Evolutionary conservation across 2,797 vertebrate genomes (phyloP).

Genomic region (Argyrosomus regius): DNA sequence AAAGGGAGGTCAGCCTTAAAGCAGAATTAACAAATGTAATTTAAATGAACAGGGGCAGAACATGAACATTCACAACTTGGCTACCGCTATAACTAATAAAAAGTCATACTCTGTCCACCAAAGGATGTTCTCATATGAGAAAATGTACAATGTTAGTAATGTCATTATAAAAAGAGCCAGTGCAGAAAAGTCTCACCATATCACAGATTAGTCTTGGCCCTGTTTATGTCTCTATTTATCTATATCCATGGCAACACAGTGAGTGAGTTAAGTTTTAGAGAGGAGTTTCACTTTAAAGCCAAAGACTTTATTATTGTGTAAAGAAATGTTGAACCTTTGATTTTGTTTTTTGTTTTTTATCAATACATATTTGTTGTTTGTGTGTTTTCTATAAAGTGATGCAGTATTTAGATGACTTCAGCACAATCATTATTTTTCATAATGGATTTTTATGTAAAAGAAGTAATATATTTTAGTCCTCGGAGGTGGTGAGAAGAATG

Average conservation of each 20-base stretch:
- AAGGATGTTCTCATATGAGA: not conserved
- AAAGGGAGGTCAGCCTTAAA: conserved; percentile 4
- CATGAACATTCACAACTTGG: conserved; percentile 1
- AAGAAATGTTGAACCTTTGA: conserved; percentile 14
- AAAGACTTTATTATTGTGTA: conserved; percentile 63
- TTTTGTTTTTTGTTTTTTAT: conserved; percentile 16
- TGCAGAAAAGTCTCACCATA: conserved; percentile 14
- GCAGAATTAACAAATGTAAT: not conserved
- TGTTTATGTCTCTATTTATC: not conserved
- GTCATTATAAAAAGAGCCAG: conserved; percentile 8
- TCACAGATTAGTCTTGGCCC: not conserved
- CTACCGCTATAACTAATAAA: conserved; percentile 6
- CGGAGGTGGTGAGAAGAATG: conserved; percentile 44
- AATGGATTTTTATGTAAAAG: conserved; percentile 74
- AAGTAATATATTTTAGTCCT: conserved; percentile 84
- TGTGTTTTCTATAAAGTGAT: conserved; percentile 68
- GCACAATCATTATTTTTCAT: conserved; percentile 71
- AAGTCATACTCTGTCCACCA: conserved; percentile 3
- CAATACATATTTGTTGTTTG: conserved; percentile 33
- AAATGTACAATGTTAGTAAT: not conserved
- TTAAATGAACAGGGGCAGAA: not conserved
- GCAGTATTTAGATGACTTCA: conserved; percentile 55
- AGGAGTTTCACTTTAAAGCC: conserved; percentile 53
- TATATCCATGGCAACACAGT: conserved; percentile 2
- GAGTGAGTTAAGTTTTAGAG: not conserved